Evolutionary conservation across 53 echinoderm and acorn worm species (phyloP), one percentile per base, ranked within the genome.

Genomic region (Apostichopus leukothele): DNA sequence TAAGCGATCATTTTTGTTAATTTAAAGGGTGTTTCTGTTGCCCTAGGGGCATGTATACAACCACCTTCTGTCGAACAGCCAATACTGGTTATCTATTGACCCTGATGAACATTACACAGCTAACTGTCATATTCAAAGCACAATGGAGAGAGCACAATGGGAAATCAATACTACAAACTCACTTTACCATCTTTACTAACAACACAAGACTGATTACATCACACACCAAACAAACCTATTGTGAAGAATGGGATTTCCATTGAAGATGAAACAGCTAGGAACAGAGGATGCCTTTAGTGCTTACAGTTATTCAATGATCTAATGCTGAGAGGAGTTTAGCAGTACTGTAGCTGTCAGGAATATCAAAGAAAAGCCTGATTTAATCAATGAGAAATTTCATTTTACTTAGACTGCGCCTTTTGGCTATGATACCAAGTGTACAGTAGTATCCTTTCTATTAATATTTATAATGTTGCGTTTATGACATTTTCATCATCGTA

Each of bases 111-210:
- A 79, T 79, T 50, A n/a, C 39, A 19, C 52, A 51, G 79, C 50
- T 53, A 79, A 51, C 79, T 79, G 79, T 52, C 52, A 79, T 53
- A 79, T 79, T 79, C 79, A 79, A 79, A 79, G 52, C 51, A 52
- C 8, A 51, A 79, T 79, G 39, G 79, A 79, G 79, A 39, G 50
- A 79, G 63, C 79, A 78, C 78, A 79, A 79, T 52, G n/a, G 51
- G 53, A 53, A 79, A 79, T 79, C 79, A 79, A 79, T 79, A 79
- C 79, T 51, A 50, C 79, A 79, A 79, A 79, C 79, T 79, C 79
- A 79, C 79, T 52, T 79, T 50, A 79, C 63, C n/a, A 79, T 79
- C 79, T 79, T 7, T 16, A 9, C 39, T 39, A 39, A 39, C n/a
- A 51, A 79, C 16, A 79, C 52, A 79, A 79, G 53, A 52, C 53